A percentile compares a stretch with the other conserved stretches of the same genome.
Conservation (phyloP, 2,113 vertebrate genomes). For the Amblyornis subalaris region DNA sequence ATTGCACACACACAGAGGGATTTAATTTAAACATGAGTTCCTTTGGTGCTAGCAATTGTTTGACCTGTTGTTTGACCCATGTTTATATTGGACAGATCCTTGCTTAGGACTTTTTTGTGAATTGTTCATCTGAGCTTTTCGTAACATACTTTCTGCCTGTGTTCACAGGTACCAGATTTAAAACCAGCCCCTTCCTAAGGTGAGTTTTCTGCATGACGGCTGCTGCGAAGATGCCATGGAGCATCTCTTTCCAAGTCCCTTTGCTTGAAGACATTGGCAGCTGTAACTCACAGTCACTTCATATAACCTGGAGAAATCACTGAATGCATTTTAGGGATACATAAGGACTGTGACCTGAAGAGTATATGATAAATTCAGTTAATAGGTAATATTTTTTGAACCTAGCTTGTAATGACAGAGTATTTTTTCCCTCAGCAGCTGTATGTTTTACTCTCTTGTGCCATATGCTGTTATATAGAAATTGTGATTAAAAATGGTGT, state of each 20-base stretch:
- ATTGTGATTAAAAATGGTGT: not conserved
- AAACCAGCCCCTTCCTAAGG: not conserved
- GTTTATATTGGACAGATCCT: not conserved
- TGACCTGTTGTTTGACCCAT: not conserved
- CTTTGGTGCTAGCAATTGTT: not conserved
- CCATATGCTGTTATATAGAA: not conserved
- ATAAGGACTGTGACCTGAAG: not conserved
- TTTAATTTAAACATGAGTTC: slow-evolving; percentile 7
- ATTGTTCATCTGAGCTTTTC: not conserved
- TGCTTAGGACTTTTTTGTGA: not conserved
- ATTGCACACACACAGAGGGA: not conserved
- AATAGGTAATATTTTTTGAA: not conserved
- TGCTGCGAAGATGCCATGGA: not conserved
- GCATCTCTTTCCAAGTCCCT: not conserved
- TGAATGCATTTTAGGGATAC: not conserved
- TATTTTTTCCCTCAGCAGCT: not conserved
- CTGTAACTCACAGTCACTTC: not conserved
- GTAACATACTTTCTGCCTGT: not conserved
- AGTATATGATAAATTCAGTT: not conserved
- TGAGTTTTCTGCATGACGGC: not conserved
- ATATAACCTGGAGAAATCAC: not conserved
- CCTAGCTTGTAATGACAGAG: not conserved
- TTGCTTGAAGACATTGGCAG: not conserved
- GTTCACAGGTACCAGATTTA: not conserved
- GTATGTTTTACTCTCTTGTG: not conserved